Base-by-base conservation (phyloP, 2,888 invertebrate species). In the Sarcophaga subvicina region DNA sequence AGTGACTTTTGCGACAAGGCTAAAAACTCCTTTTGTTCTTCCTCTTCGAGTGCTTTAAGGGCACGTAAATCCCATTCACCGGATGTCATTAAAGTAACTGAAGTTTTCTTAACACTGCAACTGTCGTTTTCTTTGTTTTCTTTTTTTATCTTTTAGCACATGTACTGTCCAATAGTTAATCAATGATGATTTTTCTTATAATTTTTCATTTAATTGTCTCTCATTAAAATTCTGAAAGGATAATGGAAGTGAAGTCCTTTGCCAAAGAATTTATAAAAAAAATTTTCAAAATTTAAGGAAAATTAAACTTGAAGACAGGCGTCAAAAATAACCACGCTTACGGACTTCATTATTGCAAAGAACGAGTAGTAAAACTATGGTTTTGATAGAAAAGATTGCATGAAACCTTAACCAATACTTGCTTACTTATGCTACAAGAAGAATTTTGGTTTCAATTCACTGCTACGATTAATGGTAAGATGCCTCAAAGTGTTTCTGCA, bases 11-110 rank as follows among this genome's bases (percentile, higher is more conserved):
- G 92, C 88, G 92, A 93, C 59, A 93, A 90, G 17, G 92, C 91
- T 88, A 93, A 90, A 85, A 93, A 93, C 14, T 87, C 83, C 77
- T 91, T 92, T 88, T 93, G 91, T 88, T 93, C 93, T 90, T 93
- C 93, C 88, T 93, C 93, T 90, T 93, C 93, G 83, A 93, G 93
- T 91, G 93, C 93, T 88, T 93, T 93, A 8, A 93, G 91, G 89
- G 93, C 93, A 89, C 92, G 91, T 88, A 93, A 89, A 89, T 93
- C 93, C 93, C 93, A 93, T 90, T 93, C 93, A 77, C 93, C 93
- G 89, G 93, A 93, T 89, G 93, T 91, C 93, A 93, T 93, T 89
- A 90, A 91, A 84, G 59, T 60, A 71, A 64, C 54, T 69, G 2
- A 37, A 37, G 10, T 37, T 37, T 37, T 10, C 0, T 37, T 37